Conservation (phyloP, 2,113 vertebrate genomes). For the Lophius piscatorius region DNA sequence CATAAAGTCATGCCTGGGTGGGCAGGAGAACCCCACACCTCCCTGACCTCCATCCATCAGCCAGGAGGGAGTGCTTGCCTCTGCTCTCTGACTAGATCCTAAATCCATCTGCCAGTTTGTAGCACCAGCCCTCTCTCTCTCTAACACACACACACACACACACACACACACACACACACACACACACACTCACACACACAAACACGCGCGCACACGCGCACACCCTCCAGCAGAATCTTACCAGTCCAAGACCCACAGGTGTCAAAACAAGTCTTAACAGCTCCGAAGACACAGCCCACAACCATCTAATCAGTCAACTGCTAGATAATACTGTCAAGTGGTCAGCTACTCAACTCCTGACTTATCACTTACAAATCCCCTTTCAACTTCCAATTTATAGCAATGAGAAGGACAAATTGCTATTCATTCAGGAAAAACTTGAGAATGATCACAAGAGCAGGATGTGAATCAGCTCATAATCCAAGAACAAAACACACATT, state of each 20-base stretch:
- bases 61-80: slow-evolving; percentile 62
- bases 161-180: slow-evolving; percentile 18
- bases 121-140: slow-evolving; percentile 13
- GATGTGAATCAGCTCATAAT: slow-evolving; percentile 13
- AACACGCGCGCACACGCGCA: slow-evolving; percentile 22
- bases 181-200: background rate
- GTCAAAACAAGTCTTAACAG: slow-evolving; percentile 55
- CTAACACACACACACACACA: slow-evolving; percentile 11
- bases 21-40: slow-evolving; percentile 65
- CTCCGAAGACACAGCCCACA: slow-evolving; percentile 26
- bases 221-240: slow-evolving; percentile 24
- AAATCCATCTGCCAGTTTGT: slow-evolving; percentile 61
- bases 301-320: slow-evolving; percentile 50
- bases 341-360: slow-evolving; percentile 25
- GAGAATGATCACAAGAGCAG: slow-evolving; percentile 17
- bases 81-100: slow-evolving; percentile 46
- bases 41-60: slow-evolving; percentile 79
- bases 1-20: slow-evolving; percentile 77
- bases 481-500: background rate
- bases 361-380: slow-evolving; percentile 44
- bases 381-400: slow-evolving; percentile 13
- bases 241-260: slow-evolving; percentile 48
- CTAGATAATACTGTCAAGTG: slow-evolving; percentile 55
- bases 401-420: background rate
- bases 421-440: slow-evolving; percentile 2